These are phyloP conservation scores for Poeciliopsis occidentalis DNA, from an alignment of 2,113 vertebrate genomes.

Conservation along the genomic window DNA sequence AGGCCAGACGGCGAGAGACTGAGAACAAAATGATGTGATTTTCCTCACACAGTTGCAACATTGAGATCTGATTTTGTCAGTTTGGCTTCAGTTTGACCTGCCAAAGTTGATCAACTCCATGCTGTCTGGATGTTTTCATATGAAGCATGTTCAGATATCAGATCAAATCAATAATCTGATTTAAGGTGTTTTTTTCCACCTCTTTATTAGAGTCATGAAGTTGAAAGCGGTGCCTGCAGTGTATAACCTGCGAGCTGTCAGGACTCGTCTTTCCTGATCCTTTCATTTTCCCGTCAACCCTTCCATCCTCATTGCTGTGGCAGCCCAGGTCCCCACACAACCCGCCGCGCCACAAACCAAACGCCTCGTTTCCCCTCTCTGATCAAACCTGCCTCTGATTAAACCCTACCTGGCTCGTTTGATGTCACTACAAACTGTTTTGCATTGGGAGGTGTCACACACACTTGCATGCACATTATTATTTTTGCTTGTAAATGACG, in stretches of 20 bases:
- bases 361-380: conserved; percentile 62
- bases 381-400: conserved; percentile 82
- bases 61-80: no score
- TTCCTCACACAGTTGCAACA: no score
- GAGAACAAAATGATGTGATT: no score
- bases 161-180: conserved; percentile 31
- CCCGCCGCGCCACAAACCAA: conserved; percentile 73
- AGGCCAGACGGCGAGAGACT: no score
- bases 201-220: conserved; percentile 9
- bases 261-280: conserved; percentile 53
- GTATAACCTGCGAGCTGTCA: conserved; percentile 64
- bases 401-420: conserved; percentile 77
- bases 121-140: no score
- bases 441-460: conserved; percentile 69
- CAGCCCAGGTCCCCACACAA: conserved; percentile 59
- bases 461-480: conserved; percentile 36
- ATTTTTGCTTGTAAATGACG: conserved; percentile 51
- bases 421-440: conserved; percentile 81
- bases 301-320: conserved; percentile 67
- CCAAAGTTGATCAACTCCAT: not conserved
- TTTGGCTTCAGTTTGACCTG: no score
- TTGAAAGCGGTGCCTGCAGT: conserved; percentile 43
- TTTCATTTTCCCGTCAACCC: conserved; percentile 67
- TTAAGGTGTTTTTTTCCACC: conserved; percentile 39
- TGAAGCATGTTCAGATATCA: conserved; percentile 1